Evolutionary conservation across 2,113 vertebrate genomes (phyloP).

Genomic region (Scalopus aquaticus): DNA sequence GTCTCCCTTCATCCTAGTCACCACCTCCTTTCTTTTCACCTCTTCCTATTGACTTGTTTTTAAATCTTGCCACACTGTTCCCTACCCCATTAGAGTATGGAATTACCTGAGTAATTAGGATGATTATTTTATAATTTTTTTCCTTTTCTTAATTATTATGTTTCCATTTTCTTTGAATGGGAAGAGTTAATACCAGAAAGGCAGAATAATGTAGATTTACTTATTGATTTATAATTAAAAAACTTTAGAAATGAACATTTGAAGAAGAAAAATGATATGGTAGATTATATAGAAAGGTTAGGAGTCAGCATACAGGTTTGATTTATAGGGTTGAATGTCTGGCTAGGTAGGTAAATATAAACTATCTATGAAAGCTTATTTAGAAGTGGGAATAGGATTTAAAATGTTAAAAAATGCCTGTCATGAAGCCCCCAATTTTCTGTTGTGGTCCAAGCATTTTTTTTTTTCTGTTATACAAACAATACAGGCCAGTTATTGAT

Average conservation of each 20-base stretch:
- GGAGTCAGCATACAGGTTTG: background rate
- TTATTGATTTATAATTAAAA: background rate
- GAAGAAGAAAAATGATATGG: background rate
- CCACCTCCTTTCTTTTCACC: background rate
- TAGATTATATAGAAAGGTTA: constrained; percentile 37
- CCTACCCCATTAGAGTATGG: background rate
- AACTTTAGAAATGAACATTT: constrained; percentile 52
- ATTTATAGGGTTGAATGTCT: background rate
- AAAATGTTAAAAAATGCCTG: background rate
- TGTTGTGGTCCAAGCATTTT: background rate
- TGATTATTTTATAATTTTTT: background rate
- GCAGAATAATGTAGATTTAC: background rate
- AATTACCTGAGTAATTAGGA: background rate
- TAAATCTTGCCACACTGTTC: background rate
- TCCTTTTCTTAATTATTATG: constrained; percentile 18
- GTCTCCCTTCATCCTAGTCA: background rate
- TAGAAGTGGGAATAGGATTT: background rate
- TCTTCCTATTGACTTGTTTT: background rate
- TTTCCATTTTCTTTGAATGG: constrained; percentile 25
- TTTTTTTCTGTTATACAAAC: background rate
- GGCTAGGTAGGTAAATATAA: background rate
- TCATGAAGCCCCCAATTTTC: background rate
- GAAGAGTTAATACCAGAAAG: background rate
- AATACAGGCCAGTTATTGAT: background rate
- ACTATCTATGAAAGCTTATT: background rate